phyloP scores from a whole-genome alignment of 1,140 invertebrate species.

The Rhyzopertha dominica region DNA sequence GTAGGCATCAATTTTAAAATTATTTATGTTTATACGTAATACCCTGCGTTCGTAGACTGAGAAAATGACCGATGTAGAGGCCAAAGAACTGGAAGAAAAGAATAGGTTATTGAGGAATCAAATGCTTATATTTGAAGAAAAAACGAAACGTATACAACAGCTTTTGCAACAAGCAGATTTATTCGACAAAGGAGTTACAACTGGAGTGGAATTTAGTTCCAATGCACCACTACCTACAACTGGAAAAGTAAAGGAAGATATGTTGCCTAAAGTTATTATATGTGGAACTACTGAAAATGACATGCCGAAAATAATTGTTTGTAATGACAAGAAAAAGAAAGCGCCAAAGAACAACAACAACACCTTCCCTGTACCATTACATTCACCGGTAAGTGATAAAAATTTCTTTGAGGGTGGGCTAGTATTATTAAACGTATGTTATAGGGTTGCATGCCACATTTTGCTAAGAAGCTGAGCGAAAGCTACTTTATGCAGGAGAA shows the following conservation, averaged over 20 bases:
- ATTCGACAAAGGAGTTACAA: conserved; percentile 23
- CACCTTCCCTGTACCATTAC: not conserved
- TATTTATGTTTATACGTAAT: not conserved
- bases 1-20: conserved; percentile 15
- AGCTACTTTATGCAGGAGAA: conserved; percentile 59
- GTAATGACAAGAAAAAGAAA: conserved; percentile 28
- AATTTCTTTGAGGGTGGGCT: not conserved
- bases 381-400: not conserved
- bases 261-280: conserved; percentile 41
- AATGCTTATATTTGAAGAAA: conserved; percentile 40
- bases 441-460: conserved; percentile 24
- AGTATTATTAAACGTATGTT: no score
- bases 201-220: not conserved
- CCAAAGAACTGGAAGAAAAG: conserved; percentile 38
- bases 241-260: conserved; percentile 28
- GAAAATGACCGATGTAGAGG: conserved; percentile 21
- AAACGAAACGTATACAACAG: conserved; percentile 39
- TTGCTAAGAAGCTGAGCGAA: conserved; percentile 51
- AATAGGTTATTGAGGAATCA: conserved; percentile 36
- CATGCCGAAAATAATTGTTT: conserved; percentile 42
- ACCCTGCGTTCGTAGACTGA: conserved; percentile 8
- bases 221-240: not conserved
- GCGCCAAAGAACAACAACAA: not conserved
- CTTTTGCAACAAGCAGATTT: conserved; percentile 33
- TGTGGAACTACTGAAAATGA: conserved; percentile 37